Base-by-base conservation (phyloP, 2,113 vertebrate genomes). In the Vanacampus margaritifer region DNA sequence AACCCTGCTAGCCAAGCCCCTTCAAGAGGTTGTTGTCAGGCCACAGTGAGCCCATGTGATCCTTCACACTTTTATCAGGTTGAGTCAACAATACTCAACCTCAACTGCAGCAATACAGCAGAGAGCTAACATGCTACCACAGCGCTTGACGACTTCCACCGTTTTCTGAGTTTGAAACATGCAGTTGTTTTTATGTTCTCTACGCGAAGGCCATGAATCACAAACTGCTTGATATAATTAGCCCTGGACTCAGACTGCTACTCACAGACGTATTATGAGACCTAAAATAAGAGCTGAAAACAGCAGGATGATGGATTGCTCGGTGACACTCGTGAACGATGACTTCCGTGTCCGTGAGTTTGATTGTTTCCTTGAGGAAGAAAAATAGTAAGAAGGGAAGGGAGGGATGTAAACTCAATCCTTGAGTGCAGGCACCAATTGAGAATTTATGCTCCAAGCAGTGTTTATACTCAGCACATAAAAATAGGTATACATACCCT, bases 331-430 rank as follows among this genome's bases (percentile, higher is more conserved):
- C 71, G 72, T 89, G 87, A 91, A 91, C 75, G 87, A 90, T 86
- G 87, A 90, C 90, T 92, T 91, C 91, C 88, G 57, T 28, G 74
- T 67, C 82, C 76, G 58, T 73, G 74, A 87, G 79, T 80, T 72
- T 77, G 87, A 91, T 88, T 87, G 91, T 91, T 92, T 90, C 89
- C 90, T 89, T 73, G 66, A 43, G 70, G 66, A 63, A 72, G 67
- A 59, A 76, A 82, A 83, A 88, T 83, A 64, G 67, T 67, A 78
- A 82, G 91, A 91, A 89, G 73, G 45, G 65, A 63, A 48, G 43
- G 56, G 64, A 13, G 62, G 69, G 28, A 36, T 21, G 17, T 19
- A 32, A 56, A 71, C 61, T 60, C 21, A 39, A 50, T 48, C 66
- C 45, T 69, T 43, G 37, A 60, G 48, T 19, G 48, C 63, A 48